Conservation (phyloP, 2,113 vertebrate species). For the Lepisosteus oculatus region DNA sequence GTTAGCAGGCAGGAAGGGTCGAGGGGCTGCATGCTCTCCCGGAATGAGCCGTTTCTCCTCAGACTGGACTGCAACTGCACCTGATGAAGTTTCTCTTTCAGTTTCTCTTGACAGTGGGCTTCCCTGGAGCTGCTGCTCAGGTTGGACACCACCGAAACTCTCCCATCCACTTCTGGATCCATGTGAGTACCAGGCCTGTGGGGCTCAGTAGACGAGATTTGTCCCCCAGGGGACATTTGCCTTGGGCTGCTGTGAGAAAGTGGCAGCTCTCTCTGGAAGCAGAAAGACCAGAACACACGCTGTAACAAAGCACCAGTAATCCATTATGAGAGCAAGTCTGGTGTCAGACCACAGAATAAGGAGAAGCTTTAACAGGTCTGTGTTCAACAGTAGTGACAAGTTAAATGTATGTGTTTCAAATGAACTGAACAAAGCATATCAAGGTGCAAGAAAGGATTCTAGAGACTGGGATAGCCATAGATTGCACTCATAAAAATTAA, state of each 20-base stretch:
- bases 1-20: slow-evolving; percentile 84
- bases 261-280: slow-evolving; percentile 62
- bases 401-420: too few relatives aligned
- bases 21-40: not conserved
- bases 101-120: slow-evolving; percentile 32
- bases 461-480: too few relatives aligned
- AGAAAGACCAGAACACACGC: not conserved
- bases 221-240: slow-evolving; percentile 23
- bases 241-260: slow-evolving; percentile 52
- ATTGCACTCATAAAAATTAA: too few relatives aligned
- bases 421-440: too few relatives aligned
- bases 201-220: slow-evolving; percentile 2
- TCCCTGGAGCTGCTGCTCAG: slow-evolving; percentile 22
- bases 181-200: slow-evolving; percentile 19
- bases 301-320: not conserved
- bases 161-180: not conserved
- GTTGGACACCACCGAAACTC: not conserved
- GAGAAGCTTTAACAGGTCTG: too few relatives aligned
- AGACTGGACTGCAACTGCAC: slow-evolving; percentile 56
- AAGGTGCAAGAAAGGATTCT: too few relatives aligned
- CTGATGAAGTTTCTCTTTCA: slow-evolving; percentile 55
- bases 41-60: slow-evolving; percentile 52
- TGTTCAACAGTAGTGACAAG: too few relatives aligned
- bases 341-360: too few relatives aligned
- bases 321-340: too few relatives aligned